Conservation (phyloP, 2,113 vertebrate genomes). For the Neopipo cinnamomea region DNA sequence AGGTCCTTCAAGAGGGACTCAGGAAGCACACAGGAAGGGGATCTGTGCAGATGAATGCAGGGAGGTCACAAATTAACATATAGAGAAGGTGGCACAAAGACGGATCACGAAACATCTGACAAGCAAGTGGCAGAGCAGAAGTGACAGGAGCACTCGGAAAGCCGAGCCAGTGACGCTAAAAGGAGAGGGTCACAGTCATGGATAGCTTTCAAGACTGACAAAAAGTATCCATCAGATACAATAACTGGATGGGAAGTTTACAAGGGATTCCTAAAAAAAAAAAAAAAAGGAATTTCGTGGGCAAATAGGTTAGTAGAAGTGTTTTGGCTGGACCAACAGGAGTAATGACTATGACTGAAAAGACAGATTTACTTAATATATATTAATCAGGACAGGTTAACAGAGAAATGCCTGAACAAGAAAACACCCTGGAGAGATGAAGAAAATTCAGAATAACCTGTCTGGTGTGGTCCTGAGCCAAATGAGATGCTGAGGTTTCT, state of each 20-base stretch:
- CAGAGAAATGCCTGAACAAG: neutral
- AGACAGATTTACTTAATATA: neutral
- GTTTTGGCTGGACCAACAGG: neutral
- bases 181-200: neutral
- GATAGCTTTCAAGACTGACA: slow-evolving; percentile 5
- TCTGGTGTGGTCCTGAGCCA: neutral
- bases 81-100: neutral
- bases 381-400: neutral
- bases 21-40: neutral
- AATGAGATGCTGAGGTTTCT: neutral
- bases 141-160: slow-evolving; percentile 15
- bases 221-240: slow-evolving; percentile 19
- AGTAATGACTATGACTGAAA: neutral
- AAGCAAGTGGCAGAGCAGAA: neutral
- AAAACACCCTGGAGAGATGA: neutral
- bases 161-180: neutral
- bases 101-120: neutral
- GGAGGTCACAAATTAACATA: neutral
- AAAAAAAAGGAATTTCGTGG: neutral
- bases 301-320: neutral
- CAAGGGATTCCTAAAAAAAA: neutral
- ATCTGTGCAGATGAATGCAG: neutral
- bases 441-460: neutral
- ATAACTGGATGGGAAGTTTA: neutral
- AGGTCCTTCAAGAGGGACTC: neutral